Base-by-base conservation (phyloP, 92 coral and sea anemone genomes). In the Palythoa grandiflora region DNA sequence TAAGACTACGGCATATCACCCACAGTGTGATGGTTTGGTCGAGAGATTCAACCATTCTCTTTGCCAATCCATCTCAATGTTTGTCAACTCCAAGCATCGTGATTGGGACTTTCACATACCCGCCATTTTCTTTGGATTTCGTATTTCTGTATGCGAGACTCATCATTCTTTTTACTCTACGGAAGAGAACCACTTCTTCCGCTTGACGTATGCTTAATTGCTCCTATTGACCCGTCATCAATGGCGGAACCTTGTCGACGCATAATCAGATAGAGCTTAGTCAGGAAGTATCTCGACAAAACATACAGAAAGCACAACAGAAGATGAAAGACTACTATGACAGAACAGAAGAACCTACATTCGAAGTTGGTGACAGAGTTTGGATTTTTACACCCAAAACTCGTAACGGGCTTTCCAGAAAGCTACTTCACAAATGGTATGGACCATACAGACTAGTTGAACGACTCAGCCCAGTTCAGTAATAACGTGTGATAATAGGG, bases 81-180 rank as follows among this genome's bases (percentile, higher is more conserved):
- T 54, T 68, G 84, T 89, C 1, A 76, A 71, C 54, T 61, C 66
- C 16, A 84, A 91, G 20, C 88, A 91, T 72, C 73, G 76, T 3
- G 91, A 93, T 28, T 93, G 94, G 96, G 94, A 89, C 40, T n/a
- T 70, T 8, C 90, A 88, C 38, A 71, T 91, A 28, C 91, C 89
- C 2, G 68, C 90, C 13, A 75, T 93, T 3, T 59, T 86, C 19
- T 89, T 93, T 60, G 96, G 89, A 3, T 94, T 89, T 68, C 73
- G 93, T 0, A 75, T 87, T 17, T 52, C 92, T 1, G 90, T 94
- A 1, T 80, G 87, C 0, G 93, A 0, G 91, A 94, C 51, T 60
- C 87, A 12, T 90, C 96, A 11, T 94, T 89, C 75, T 91, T 65
- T 44, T 52, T 88, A 20, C 47, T 91, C 3, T 93, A 88, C 44